phyloP scores from a whole-genome alignment of 2,888 invertebrate species.

The Ethmia dodecea region DNA sequence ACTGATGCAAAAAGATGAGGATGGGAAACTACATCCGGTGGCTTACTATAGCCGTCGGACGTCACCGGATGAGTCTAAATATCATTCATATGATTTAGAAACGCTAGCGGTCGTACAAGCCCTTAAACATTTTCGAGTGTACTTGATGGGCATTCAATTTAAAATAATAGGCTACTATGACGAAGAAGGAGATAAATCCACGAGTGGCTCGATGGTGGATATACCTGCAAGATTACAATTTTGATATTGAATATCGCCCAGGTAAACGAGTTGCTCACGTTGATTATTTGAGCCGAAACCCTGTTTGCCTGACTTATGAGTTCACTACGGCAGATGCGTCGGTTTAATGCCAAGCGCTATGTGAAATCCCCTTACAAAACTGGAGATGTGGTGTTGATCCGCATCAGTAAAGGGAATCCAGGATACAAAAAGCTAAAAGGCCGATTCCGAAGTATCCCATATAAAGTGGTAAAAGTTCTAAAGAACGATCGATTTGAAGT shows the following conservation, averaged over 20 bases:
- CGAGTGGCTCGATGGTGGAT: slow-evolving; percentile 14
- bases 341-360: too few relatives aligned
- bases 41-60: slow-evolving; percentile 2
- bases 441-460: too few relatives aligned
- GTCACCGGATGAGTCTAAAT: background rate
- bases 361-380: too few relatives aligned
- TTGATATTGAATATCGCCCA: background rate
- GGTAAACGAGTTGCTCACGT: background rate
- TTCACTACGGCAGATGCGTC: too few relatives aligned
- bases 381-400: too few relatives aligned
- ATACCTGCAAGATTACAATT: slow-evolving; percentile 5
- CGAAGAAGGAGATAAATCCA: slow-evolving; percentile 11
- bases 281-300: slow-evolving; percentile 1
- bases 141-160: background rate
- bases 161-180: slow-evolving; percentile 4
- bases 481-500: too few relatives aligned
- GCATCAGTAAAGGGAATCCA: too few relatives aligned
- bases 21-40: background rate
- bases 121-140: background rate
- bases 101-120: slow-evolving; percentile 3
- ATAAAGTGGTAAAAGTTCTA: too few relatives aligned
- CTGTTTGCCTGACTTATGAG: too few relatives aligned
- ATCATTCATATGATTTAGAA: slow-evolving; percentile 3
- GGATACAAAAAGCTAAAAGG: too few relatives aligned
- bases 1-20: slow-evolving; percentile 1